Percentiles rank a stretch among this genome's conserved stretches.
These are phyloP conservation scores for Silurus glanis DNA, from an alignment of 2,113 vertebrate species.

Conservation along the genomic window DNA sequence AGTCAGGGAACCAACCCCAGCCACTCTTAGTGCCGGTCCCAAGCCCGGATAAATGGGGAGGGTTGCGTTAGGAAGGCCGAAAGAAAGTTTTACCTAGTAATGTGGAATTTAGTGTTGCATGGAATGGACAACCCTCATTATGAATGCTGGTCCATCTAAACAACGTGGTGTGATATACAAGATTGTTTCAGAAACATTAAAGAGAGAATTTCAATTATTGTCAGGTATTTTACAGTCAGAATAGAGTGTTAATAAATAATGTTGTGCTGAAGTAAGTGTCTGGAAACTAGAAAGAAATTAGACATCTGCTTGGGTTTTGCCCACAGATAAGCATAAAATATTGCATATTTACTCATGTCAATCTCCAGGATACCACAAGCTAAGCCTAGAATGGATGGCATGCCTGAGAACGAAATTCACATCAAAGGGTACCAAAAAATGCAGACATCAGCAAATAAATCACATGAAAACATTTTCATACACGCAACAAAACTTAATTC, in stretches of 20 bases:
- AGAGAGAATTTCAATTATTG: no score
- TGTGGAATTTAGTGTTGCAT: not conserved
- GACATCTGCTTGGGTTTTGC: not conserved
- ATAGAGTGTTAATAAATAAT: not conserved
- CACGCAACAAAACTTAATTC: not conserved
- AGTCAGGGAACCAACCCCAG: no score
- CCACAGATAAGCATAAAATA: not conserved
- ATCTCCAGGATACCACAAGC: not conserved
- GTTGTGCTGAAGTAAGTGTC: not conserved
- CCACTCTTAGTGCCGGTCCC: no score
- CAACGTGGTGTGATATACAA: not conserved
- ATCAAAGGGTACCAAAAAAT: not conserved
- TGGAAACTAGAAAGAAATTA: not conserved
- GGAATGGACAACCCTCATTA: not conserved
- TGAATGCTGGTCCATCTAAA: not conserved
- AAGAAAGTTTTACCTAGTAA: not conserved
- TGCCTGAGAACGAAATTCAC: not conserved
- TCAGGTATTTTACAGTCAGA: not conserved
- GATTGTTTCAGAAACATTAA: not conserved
- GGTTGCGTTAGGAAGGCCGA: no score
- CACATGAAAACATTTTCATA: not conserved
- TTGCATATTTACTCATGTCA: conserved; percentile 1
- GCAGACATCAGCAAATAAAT: not conserved
- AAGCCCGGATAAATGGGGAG: no score
- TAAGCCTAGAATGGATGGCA: not conserved